Conservation (phyloP, 1,140 invertebrate genomes). For the Cryptotermes secundus region DNA sequence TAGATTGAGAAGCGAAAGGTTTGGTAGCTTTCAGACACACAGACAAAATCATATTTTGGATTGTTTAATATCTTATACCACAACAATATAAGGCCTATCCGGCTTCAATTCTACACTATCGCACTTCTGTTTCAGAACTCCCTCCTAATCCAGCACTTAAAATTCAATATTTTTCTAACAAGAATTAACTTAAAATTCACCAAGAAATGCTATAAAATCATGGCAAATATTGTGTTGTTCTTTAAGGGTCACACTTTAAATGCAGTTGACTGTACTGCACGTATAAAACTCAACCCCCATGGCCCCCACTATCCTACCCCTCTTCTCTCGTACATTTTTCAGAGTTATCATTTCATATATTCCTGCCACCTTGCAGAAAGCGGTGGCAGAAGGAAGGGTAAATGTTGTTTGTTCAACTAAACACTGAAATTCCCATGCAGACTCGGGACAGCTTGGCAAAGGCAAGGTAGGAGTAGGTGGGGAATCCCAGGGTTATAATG, state of each 20-base stretch:
- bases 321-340: neutral
- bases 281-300: neutral
- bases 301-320: neutral
- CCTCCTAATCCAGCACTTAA: too few relatives aligned
- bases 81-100: too few relatives aligned
- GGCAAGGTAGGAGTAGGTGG: neutral
- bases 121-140: too few relatives aligned
- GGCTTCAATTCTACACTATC: too few relatives aligned
- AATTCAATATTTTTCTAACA: too few relatives aligned
- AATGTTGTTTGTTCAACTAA: slow-evolving; percentile 16
- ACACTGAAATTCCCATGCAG: slow-evolving; percentile 13
- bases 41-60: too few relatives aligned
- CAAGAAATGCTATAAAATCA: too few relatives aligned
- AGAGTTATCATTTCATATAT: slow-evolving; percentile 20
- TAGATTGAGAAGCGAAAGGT: too few relatives aligned
- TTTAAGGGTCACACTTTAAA: neutral
- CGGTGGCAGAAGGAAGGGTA: neutral
- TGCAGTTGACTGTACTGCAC: neutral
- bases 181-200: too few relatives aligned
- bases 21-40: too few relatives aligned
- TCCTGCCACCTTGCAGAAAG: slow-evolving; percentile 14
- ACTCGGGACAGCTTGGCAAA: neutral
- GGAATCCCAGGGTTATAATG: neutral
- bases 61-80: too few relatives aligned
- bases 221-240: too few relatives aligned